Evolutionary conservation across 2,113 vertebrate genomes (phyloP).

Genomic region (Lycaon pictus): DNA sequence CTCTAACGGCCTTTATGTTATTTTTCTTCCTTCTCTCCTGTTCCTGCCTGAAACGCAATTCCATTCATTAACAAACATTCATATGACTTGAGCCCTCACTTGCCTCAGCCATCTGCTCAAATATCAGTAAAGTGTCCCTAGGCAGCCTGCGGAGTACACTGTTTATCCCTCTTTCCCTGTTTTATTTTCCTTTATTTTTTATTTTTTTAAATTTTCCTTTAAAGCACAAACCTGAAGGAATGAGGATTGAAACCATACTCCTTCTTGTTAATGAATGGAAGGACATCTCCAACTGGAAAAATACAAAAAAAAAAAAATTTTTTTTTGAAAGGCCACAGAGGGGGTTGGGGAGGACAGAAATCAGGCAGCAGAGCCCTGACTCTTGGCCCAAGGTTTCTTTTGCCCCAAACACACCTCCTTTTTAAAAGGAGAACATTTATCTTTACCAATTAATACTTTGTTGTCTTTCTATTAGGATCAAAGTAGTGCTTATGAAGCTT

Average conservation of each 20-base stretch:
- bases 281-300: background rate
- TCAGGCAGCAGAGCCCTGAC: background rate
- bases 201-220: background rate
- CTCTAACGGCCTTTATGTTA: background rate
- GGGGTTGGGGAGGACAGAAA: background rate
- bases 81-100: background rate
- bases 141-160: background rate
- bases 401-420: background rate
- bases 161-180: background rate
- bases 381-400: background rate
- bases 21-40: background rate
- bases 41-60: background rate
- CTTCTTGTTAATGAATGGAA: background rate
- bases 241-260: background rate
- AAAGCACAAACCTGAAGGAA: background rate
- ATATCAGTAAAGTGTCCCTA: background rate
- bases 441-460: background rate
- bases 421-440: background rate
- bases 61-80: background rate
- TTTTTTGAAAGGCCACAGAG: background rate
- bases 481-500: background rate
- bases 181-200: background rate
- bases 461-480: background rate
- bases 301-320: background rate
- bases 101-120: slow-evolving; percentile 3